Conservation (phyloP, 2,888 invertebrate species). For the Limnephilus auricula region DNA sequence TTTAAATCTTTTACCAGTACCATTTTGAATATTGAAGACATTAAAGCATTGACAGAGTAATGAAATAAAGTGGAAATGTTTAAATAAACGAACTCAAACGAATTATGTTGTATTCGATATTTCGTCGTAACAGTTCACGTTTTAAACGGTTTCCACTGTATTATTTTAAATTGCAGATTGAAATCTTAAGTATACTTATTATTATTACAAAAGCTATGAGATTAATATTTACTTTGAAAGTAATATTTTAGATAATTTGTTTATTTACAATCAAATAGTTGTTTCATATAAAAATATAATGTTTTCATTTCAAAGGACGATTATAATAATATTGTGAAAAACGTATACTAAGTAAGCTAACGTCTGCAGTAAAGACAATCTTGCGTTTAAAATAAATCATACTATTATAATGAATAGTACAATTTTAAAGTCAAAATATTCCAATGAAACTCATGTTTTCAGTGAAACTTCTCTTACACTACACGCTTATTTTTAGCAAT, state of each 20-base stretch:
- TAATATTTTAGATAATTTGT: background rate
- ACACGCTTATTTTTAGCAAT: background rate
- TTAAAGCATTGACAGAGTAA: background rate
- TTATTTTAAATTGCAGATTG: background rate
- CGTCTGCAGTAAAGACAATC: background rate
- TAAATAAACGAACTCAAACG: background rate
- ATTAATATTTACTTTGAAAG: too few species aligned
- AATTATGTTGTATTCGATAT: too few species aligned
- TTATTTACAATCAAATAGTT: background rate
- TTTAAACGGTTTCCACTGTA: background rate
- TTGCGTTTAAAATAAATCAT: slow-evolving; percentile 6
- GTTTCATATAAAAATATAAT: background rate
- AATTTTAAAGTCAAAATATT: background rate
- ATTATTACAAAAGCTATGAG: background rate
- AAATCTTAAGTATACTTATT: background rate
- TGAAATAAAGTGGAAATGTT: background rate
- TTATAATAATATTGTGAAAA: background rate
- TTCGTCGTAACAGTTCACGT: background rate
- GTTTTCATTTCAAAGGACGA: background rate
- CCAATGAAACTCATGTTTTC: background rate
- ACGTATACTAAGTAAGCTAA: background rate
- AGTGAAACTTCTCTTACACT: background rate
- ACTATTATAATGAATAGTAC: background rate
- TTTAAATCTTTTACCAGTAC: background rate
- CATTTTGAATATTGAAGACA: background rate